Evolutionary conservation across 2,113 vertebrate genomes (phyloP).

Genomic region (Tricholaema leucomelas): DNA sequence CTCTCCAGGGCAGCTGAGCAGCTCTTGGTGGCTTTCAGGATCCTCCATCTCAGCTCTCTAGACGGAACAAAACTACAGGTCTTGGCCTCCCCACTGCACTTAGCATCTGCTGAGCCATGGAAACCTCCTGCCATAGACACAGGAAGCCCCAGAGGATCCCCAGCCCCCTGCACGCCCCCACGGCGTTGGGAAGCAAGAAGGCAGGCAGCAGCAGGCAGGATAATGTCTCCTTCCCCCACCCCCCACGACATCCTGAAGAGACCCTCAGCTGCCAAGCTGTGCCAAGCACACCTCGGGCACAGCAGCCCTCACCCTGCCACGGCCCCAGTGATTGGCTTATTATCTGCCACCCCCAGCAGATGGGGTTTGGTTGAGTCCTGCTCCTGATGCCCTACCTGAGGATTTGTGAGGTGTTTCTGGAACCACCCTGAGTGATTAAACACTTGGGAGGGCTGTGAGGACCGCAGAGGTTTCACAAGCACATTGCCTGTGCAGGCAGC

Average conservation of each 20-base stretch:
- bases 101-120: background rate
- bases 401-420: background rate
- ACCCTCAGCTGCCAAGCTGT: background rate
- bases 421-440: background rate
- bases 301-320: background rate
- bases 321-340: rapidly evolving
- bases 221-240: background rate
- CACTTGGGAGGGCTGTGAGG: background rate
- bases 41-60: no score
- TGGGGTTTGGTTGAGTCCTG: background rate
- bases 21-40: background rate
- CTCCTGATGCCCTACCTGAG: background rate
- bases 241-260: background rate
- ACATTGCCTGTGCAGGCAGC: background rate
- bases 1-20: background rate
- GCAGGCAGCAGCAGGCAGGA: background rate
- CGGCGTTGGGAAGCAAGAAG: background rate
- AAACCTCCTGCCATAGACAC: background rate
- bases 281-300: background rate
- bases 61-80: background rate
- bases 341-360: background rate
- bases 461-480: background rate
- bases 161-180: no score
- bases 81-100: background rate
- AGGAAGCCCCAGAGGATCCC: background rate